Evolutionary conservation across 1,140 invertebrate genomes (phyloP), one percentile per base, ranked within the genome.

Genomic region (Solenopsis invicta): DNA sequence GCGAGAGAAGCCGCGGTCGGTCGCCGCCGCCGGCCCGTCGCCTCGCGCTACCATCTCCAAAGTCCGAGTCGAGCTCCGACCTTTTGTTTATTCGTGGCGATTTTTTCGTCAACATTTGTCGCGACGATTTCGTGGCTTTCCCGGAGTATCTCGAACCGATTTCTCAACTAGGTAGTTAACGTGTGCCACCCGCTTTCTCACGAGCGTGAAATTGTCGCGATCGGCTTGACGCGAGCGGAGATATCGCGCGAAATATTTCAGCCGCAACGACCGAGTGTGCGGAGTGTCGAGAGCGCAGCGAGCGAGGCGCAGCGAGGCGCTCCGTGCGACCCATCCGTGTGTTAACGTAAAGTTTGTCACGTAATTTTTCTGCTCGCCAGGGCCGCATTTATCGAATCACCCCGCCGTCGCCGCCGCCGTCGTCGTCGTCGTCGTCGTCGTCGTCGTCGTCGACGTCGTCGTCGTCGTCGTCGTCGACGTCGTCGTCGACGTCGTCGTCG

Each of bases 81-180:
- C 92, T 95, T 94, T 94, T 94, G 94, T 95, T 95, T 94, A 95
- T 94, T 93, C 93, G 92, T 94, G 91, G 88, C 91, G 85, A 93
- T 91, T 92, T 92, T 92, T 93, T 91, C 92, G n/a, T 85, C 89
- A 62, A 87, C 50, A 59, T 87, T 92, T 91, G 34, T 87, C 72
- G 61, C 69, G 59, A 61, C 72, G 81, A 90, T 92, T 93, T 92
- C 88, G 48, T 21, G 18, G 21, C 66, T 4, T 89, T 86, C 37
- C 61, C 6, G 50, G 10, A 8, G 0, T 21, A 2, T 64, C 37
- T 29, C 41, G 78, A 5, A 18, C 29, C 18, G n/a, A 90, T 89
- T 93, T 93, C 85, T 16, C 41, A n/a, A 6, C 59, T 62, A 16
- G 88, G 61, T 56, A 92, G 89, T 93, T 90, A 89, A 48, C 48